Evolutionary conservation across 2,113 vertebrate genomes (phyloP).

Genomic region (Sialia sialis): DNA sequence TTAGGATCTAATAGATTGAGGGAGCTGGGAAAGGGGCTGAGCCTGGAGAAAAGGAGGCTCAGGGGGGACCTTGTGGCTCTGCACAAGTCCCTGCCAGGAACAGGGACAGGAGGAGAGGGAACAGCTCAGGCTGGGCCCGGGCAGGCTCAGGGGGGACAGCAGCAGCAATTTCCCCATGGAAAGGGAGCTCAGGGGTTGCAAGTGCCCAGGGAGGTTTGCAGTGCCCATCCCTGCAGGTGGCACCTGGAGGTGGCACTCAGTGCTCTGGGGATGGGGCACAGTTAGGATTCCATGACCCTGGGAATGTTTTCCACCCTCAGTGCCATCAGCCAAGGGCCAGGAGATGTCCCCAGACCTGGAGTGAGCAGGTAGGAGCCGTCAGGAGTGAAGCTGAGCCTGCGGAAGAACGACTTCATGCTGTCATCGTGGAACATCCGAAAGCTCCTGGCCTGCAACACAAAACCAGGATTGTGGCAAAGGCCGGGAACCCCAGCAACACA

Average conservation of each 20-base stretch:
- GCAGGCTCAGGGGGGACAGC: too few species aligned
- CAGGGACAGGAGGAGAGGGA: too few species aligned
- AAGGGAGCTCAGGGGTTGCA: background rate
- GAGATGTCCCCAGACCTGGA: constrained; percentile 73
- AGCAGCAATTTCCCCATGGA: too few species aligned
- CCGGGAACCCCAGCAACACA: background rate
- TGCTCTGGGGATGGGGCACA: too few species aligned
- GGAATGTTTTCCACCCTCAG: background rate
- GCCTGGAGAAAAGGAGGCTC: too few species aligned
- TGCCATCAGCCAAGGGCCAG: accelerated
- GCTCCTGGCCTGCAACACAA: constrained; percentile 76
- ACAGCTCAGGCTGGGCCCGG: too few species aligned
- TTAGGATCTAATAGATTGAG: background rate
- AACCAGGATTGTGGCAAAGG: background rate
- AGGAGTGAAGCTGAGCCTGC: constrained; percentile 91
- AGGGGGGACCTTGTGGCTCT: too few species aligned
- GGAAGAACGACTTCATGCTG: constrained; percentile 97
- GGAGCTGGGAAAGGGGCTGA: background rate
- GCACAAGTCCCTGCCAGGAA: too few species aligned
- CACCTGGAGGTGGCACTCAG: background rate
- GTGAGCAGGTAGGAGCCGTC: constrained; percentile 91
- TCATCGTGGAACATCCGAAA: constrained; percentile 96
- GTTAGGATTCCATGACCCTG: accelerated
- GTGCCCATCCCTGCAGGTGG: background rate
- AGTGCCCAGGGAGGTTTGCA: background rate